Evolutionary conservation across 2,797 vertebrate species (phyloP).

Genomic region (Eulemur coronatus): DNA sequence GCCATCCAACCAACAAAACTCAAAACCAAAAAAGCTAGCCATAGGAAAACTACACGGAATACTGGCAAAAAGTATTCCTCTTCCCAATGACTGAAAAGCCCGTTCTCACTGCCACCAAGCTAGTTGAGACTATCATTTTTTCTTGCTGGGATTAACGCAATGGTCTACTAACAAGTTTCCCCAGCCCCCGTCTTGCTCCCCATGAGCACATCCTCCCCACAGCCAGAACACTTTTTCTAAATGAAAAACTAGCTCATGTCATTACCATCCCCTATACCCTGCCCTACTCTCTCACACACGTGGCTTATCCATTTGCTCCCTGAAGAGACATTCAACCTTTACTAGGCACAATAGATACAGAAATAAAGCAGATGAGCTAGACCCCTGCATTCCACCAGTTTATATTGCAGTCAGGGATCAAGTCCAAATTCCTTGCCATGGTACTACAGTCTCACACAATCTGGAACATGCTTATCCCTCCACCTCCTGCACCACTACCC

Average conservation of each 20-base stretch:
- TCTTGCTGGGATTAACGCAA: background rate
- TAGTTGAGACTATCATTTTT: background rate
- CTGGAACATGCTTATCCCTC: background rate
- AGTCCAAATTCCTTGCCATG: background rate
- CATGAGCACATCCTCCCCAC: background rate
- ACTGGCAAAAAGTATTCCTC: background rate
- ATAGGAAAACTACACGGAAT: background rate
- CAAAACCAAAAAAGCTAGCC: background rate
- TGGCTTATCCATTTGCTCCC: accelerated
- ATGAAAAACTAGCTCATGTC: background rate
- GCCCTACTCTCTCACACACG: accelerated
- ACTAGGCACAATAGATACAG: background rate
- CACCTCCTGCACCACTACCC: background rate
- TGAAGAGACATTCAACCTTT: background rate
- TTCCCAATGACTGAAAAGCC: background rate
- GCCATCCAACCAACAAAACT: background rate
- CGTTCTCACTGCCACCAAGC: background rate
- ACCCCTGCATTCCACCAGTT: background rate
- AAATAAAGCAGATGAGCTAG: background rate
- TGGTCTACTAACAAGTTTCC: background rate
- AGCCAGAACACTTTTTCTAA: background rate
- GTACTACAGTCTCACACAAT: background rate
- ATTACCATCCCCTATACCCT: no score
- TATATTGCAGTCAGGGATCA: background rate
- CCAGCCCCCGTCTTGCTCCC: background rate